phyloP scores from a whole-genome alignment of 2,113 vertebrate genomes.

The Synchiropus splendidus region DNA sequence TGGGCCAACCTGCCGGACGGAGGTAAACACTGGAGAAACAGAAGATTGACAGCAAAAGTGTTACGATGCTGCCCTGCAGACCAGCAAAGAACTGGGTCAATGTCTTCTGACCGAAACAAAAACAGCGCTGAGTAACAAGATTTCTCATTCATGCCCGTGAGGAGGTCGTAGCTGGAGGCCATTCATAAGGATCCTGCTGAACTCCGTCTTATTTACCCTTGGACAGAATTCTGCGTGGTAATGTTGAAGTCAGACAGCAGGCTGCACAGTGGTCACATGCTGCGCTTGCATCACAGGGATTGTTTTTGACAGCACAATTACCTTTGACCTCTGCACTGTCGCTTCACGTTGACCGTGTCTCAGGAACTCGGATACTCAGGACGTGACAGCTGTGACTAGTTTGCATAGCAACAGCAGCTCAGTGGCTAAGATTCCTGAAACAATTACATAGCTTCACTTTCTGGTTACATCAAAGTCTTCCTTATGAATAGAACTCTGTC shows the following conservation, averaged over 20 bases:
- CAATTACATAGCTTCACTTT: too few species aligned
- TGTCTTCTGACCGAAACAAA: conserved; percentile 1
- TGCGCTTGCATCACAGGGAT: conserved; percentile 30
- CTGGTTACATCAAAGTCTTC: too few species aligned
- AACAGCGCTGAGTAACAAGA: not conserved
- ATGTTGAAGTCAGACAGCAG: conserved; percentile 12
- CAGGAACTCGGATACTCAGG: conserved; percentile 11
- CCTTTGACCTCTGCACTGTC: conserved; percentile 60
- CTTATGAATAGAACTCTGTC: too few species aligned
- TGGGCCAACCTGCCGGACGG: conserved; percentile 97
- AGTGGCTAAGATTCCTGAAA: not conserved
- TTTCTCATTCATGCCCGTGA: not conserved
- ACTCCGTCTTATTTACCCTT: not conserved
- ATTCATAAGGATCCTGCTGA: conserved; percentile 4
- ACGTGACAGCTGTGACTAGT: conserved; percentile 44
- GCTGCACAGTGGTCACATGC: conserved; percentile 23
- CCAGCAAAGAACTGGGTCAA: not conserved
- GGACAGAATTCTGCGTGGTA: conserved; percentile 2
- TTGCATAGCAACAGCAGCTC: conserved; percentile 44
- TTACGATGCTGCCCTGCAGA: too few species aligned
- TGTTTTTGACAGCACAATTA: conserved; percentile 55
- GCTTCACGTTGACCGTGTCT: conserved; percentile 41
- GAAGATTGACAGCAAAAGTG: not conserved
- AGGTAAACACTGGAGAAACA: too few species aligned
- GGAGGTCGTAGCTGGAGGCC: not conserved